Conservation (phyloP, 2,888 invertebrate genomes). For the Sesia apiformis region DNA sequence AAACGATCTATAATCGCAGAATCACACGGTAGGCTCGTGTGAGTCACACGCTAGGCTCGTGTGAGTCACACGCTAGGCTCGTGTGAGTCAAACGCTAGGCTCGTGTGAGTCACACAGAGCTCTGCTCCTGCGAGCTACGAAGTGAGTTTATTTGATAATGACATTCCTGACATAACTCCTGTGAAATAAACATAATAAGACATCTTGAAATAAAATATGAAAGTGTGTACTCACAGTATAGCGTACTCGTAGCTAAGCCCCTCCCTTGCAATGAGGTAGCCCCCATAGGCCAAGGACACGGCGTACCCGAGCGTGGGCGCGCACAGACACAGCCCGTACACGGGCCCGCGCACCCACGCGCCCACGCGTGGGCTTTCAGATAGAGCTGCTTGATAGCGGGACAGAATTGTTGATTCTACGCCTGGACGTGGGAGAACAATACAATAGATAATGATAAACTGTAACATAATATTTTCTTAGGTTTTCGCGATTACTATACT, state of each 20-base stretch:
- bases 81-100: too few relatives aligned
- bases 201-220: background rate
- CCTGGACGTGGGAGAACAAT: constrained; percentile 22
- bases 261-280: constrained; percentile 77
- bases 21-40: too few relatives aligned
- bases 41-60: too few relatives aligned
- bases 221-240: constrained; percentile 73
- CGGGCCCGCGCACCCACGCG: constrained; percentile 75
- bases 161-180: too few relatives aligned
- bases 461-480: too few relatives aligned
- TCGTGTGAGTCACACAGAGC: too few relatives aligned
- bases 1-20: too few relatives aligned
- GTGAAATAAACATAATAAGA: background rate
- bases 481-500: too few relatives aligned
- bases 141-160: too few relatives aligned
- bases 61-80: too few relatives aligned
- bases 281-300: constrained; percentile 81
- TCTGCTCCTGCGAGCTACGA: too few relatives aligned
- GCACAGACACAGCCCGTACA: constrained; percentile 81
- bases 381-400: constrained; percentile 64
- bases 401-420: constrained; percentile 67
- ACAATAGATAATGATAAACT: too few relatives aligned
- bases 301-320: constrained; percentile 83
- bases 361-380: constrained; percentile 36
- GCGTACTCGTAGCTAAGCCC: constrained; percentile 77